Base-by-base conservation (phyloP, 2,113 vertebrate genomes). In the Anarhynchus alexandrinus region DNA sequence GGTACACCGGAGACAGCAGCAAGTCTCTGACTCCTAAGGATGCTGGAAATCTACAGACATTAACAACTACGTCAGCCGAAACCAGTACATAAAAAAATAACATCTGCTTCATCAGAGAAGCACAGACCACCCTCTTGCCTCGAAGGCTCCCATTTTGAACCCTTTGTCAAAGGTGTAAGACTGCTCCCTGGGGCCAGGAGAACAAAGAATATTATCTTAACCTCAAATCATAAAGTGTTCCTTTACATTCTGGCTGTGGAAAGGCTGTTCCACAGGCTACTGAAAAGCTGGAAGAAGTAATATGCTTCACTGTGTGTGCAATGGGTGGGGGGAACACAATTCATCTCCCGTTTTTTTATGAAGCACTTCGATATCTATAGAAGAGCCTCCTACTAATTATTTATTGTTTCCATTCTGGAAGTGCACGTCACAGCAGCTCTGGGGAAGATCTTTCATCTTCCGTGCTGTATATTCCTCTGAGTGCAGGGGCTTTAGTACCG, bases 401-500 rank as follows among this genome's bases (percentile, higher is more conserved):
- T 54, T 21, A 47, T 18, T 52, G 67, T 61, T 89, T 58, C 92
- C 85, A n/a, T 45, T 82, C 62, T 12, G 45, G 55, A 45, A 15
- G 15, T 1, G 42, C 55, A 11, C 3, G 0, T 87, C 89, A 72
- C 9, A n/a, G 73, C 4, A n/a, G 85, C 80, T 66, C 94, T 49
- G 67, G 79, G 90, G 96, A 94, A 91, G n/a, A 79, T 30, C 88
- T 92, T 90, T 94, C 90, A 95, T 96, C 94, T 93, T 66, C 19
- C 11, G 2, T 30, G 62, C 49, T 86, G 82, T 13, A 11, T 65
- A 54, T 66, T 83, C 88, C 69, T 82, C 43, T 1, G 19, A 43
- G 87, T 19, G 40, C 36, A 21, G 5, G 22, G 47, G 84, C 73
- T 94, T 49, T 62, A 47, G 84, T 45, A 54, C 18, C 0, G 0